These are phyloP conservation scores for Limnephilus auricula DNA, from an alignment of 2,888 invertebrate genomes.

Conservation along the genomic window DNA sequence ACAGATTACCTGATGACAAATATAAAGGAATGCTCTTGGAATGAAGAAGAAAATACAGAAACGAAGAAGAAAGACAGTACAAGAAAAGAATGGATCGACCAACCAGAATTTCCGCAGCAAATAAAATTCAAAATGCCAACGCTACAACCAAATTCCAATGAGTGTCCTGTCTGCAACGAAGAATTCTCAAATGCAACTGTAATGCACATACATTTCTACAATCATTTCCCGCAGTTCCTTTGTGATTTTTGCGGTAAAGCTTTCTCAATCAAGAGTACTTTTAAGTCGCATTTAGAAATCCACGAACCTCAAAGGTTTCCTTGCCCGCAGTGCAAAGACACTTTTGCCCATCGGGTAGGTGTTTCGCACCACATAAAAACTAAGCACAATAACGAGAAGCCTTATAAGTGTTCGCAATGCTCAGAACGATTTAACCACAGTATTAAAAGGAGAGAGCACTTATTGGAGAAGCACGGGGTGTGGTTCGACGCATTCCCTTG, in stretches of 20 bases:
- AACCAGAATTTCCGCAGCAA: neutral
- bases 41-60: neutral
- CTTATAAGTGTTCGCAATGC: slow-evolving; percentile 14
- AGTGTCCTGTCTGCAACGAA: slow-evolving; percentile 30
- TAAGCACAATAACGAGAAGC: neutral
- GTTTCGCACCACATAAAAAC: neutral
- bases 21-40: neutral
- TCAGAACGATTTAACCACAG: neutral
- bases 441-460: neutral
- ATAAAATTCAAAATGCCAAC: neutral
- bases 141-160: neutral
- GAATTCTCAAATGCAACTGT: neutral
- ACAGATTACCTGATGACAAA: neutral
- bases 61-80: neutral
- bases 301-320: neutral
- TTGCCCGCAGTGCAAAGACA: slow-evolving; percentile 20
- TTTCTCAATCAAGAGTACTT: neutral
- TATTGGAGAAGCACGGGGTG: slow-evolving; percentile 8
- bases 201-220: neutral
- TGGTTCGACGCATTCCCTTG: neutral
- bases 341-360: neutral
- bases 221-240: slow-evolving; percentile 16
- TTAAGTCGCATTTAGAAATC: slow-evolving; percentile 4
- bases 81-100: slow-evolving; percentile 1
- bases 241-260: slow-evolving; percentile 30